phyloP scores from a whole-genome alignment of 2,797 vertebrate genomes.

The Rhinophrynus dorsalis region DNA sequence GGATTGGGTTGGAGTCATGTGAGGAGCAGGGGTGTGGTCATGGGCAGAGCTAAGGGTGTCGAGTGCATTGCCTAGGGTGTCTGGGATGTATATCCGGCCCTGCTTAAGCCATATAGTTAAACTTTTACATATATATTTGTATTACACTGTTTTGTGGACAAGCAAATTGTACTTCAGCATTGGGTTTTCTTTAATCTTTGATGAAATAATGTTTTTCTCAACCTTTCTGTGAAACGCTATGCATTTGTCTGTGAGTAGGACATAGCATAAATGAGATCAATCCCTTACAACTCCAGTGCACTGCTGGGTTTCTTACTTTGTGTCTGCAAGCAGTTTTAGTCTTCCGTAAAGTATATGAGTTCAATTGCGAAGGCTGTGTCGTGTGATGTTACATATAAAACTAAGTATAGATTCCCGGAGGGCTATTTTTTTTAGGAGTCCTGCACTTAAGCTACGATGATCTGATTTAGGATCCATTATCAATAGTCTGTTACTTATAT shows the following conservation, averaged over 20 bases:
- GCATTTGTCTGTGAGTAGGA: constrained; percentile 9
- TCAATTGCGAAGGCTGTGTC: constrained; percentile 39
- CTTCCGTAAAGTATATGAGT: constrained; percentile 38
- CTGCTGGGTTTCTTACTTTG: constrained; percentile 7
- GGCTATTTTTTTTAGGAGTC: constrained; percentile 64
- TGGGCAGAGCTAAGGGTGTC: no score
- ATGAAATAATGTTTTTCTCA: constrained; percentile 39
- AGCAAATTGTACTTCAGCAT: no score
- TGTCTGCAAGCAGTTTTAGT: no score
- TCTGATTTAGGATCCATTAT: constrained; percentile 75
- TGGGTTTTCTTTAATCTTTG: constrained; percentile 49
- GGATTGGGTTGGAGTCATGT: no score
- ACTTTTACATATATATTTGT: no score
- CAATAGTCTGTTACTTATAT: constrained; percentile 70
- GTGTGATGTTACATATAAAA: constrained; percentile 52
- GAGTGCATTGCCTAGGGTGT: no score
- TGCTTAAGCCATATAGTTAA: no score
- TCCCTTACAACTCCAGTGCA: constrained; percentile 5
- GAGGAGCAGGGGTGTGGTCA: no score
- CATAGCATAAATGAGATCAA: constrained; percentile 20
- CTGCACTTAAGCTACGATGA: constrained; percentile 64
- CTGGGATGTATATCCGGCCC: no score
- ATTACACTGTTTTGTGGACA: no score
- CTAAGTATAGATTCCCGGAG: constrained; percentile 54
- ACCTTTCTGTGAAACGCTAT: constrained; percentile 29